Base-by-base conservation (phyloP, 2,888 invertebrate species). In the Saturnia pavonia region DNA sequence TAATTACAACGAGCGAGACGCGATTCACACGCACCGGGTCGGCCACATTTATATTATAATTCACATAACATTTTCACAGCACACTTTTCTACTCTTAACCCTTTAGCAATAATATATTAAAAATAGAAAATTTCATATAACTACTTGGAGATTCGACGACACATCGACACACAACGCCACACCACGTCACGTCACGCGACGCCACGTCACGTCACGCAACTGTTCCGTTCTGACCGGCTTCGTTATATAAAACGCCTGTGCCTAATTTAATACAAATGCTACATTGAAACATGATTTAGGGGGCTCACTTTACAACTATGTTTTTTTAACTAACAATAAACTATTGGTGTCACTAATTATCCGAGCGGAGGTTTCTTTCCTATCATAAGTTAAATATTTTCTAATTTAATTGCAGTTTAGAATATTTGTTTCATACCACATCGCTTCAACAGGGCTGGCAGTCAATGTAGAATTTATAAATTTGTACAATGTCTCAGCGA, bases 101-200 rank as follows among this genome's bases (percentile, higher is more conserved):
- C 74, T 87, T 88, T 88, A 88, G 77, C 83, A 60, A 60, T 60
- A 87, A 90, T 91, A 91, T 93, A 93, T 91, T 93, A 93, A 93
- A 65, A 93, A 93, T 93, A 93, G 89, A 93, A 93, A 93, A 92
- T 91, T 90, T 90, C 82, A 90, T 90, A 90, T 88, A 82, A 90
- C 92, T 83, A 86, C 90, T 85, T 83, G 88, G 93, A 93, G 92
- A 92, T 92, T 91, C 92, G 84, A 85, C 85, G 85, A 85, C 83
- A 80, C 86, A 54, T 54, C 54, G 22, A 22, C n/a, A 22, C 54
- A 22, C 19, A 9, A 54, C 22, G 54, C 22, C 54, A 54, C 22
- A 22, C n/a, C n/a, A 51, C 51, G 16, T 7, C 51, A n/a, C 51
- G 51, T 51, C 8, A 51, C 51, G 51, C 16, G 8, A 51, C 51